A percentile compares a stretch with the other conserved stretches of the same genome.
phyloP scores from a whole-genome alignment of 2,113 vertebrate species.

The Microtus richardsoni region DNA sequence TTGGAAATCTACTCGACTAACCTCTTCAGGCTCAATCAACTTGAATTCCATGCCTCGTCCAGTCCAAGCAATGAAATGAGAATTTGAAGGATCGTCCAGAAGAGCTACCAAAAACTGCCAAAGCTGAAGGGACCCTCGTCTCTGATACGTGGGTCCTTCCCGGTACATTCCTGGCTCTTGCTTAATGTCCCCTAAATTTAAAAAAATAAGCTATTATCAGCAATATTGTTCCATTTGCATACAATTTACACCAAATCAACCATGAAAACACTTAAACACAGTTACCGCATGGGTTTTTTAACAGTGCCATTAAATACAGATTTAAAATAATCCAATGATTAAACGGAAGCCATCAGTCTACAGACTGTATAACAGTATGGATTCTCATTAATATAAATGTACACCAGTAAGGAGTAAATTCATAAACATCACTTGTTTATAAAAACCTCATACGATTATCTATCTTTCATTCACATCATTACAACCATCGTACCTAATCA shows the following conservation, averaged over 20 bases:
- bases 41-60: conserved; percentile 99
- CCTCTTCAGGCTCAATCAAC: conserved; percentile 98
- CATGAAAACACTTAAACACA: neutral
- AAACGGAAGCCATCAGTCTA: neutral
- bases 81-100: conserved; percentile 98
- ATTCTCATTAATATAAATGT: neutral
- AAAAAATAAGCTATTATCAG: neutral
- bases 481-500: neutral
- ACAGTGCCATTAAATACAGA: neutral
- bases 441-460: neutral
- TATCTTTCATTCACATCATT: neutral
- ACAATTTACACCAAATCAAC: neutral
- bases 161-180: conserved; percentile 98
- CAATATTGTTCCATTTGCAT: neutral
- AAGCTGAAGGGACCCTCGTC: conserved; percentile 96
- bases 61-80: conserved; percentile 99
- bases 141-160: conserved; percentile 97
- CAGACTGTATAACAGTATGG: neutral
- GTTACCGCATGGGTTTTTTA: neutral
- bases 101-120: conserved; percentile 99
- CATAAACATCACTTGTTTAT: neutral
- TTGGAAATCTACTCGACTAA: conserved; percentile 78
- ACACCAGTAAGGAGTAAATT: neutral
- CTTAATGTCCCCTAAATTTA: conserved; percentile 94
- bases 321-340: conserved; percentile 14